phyloP scores from a whole-genome alignment of 2,797 vertebrate genomes.

The Microchirus variegatus region DNA sequence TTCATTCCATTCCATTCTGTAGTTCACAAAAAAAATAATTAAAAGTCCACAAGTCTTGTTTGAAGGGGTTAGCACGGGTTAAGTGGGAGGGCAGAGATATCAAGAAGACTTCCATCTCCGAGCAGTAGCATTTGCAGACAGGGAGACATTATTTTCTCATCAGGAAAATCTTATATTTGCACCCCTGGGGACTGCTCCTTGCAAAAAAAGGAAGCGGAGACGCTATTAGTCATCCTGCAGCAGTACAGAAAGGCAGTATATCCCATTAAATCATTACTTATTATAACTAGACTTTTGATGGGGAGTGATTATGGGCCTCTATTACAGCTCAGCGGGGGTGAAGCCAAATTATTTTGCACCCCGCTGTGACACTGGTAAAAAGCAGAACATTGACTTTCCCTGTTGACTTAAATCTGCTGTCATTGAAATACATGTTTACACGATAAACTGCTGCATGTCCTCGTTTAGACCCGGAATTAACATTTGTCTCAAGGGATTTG shows the following conservation, averaged over 20 bases:
- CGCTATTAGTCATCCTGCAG: constrained; percentile 10
- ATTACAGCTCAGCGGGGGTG: not conserved
- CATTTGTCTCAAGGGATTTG: too few relatives aligned
- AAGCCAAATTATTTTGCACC: not conserved
- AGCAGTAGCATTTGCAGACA: constrained; percentile 50
- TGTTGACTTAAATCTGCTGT: not conserved
- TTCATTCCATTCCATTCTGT: constrained; percentile 57
- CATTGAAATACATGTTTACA: not conserved
- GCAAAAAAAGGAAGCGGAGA: constrained; percentile 31
- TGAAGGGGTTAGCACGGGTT: constrained; percentile 34
- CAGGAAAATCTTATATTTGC: constrained; percentile 28
- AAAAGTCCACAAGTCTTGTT: constrained; percentile 38
- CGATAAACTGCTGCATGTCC: too few relatives aligned
- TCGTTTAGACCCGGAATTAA: too few relatives aligned
- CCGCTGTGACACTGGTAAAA: constrained; percentile 1
- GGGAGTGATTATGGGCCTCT: constrained; percentile 5
- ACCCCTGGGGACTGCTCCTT: not conserved
- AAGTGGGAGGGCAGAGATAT: constrained; percentile 34
- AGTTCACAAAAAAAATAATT: constrained; percentile 45
- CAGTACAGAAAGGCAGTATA: not conserved
- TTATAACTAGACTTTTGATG: constrained; percentile 11
- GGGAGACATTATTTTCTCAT: constrained; percentile 16
- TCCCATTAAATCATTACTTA: constrained; percentile 21
- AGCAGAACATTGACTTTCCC: not conserved
- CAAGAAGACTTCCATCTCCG: constrained; percentile 24